phyloP scores from a whole-genome alignment of 2,797 vertebrate genomes.

The Holocentrus rufus region DNA sequence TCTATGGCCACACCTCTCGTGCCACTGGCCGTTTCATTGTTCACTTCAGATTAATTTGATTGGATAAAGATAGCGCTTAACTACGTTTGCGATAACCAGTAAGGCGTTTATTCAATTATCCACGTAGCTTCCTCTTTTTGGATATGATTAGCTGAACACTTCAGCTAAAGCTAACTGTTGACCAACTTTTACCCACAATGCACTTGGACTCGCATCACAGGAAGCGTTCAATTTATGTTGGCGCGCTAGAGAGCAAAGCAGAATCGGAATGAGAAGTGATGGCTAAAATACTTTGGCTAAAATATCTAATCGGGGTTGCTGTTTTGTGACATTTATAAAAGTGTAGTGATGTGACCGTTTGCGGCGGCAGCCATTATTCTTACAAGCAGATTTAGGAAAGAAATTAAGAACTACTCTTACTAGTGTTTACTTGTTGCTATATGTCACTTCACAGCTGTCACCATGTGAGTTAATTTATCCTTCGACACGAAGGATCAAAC shows the following conservation, averaged over 20 bases:
- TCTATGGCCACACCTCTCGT: conserved; percentile 69
- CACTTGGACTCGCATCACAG: conserved; percentile 50
- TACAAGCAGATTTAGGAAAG: not conserved
- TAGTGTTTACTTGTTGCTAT: not conserved
- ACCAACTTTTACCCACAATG: conserved; percentile 69
- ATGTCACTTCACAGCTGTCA: not conserved
- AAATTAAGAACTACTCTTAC: not conserved
- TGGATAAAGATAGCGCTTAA: not conserved
- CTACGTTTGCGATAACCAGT: not conserved
- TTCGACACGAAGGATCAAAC: not conserved
- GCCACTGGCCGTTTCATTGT: not conserved
- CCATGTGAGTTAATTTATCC: not conserved
- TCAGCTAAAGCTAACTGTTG: conserved; percentile 32
- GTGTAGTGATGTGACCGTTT: not conserved
- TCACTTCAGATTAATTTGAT: not conserved
- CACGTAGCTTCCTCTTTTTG: not conserved
- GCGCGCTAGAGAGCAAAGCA: conserved; percentile 42
- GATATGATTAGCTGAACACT: not conserved
- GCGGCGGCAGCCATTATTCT: too few relatives aligned
- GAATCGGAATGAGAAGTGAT: too few relatives aligned
- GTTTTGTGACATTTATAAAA: not conserved
- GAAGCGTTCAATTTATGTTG: conserved; percentile 57
- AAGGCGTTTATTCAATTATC: not conserved
- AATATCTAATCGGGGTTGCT: too few relatives aligned
- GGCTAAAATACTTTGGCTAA: too few relatives aligned